Base-by-base conservation (phyloP, 2,888 invertebrate genomes). In the Phalangium opilio region DNA sequence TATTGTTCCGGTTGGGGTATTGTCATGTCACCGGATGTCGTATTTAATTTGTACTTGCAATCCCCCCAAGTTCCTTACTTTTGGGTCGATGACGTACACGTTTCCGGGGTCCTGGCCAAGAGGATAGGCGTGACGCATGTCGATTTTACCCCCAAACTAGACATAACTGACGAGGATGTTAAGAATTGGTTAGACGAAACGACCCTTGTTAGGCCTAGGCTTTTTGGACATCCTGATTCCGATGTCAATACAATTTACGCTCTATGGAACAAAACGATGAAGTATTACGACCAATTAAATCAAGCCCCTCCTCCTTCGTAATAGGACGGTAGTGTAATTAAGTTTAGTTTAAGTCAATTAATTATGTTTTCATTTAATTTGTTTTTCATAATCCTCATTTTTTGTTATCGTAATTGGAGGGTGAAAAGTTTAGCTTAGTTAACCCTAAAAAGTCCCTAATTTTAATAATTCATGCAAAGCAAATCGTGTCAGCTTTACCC, bases 61-160 rank as follows among this genome's bases (percentile, higher is more conserved):
- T 57, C 59, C 17, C 45, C 50, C 21, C 44, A 50, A 18, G 60
- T 62, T 8, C 62, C 63, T 3, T 70, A 65, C 53, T 70, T 70
- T 58, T 70, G 70, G 70, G 65, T 70, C 18, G 70, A 70, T 53
- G 70, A 70, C 55, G 67, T 65, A 50, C 67, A 67, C 50, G 56
- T 70, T 4, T 67, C 69, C 3, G 70, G 70, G 32, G 54, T 55
- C 8, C 46, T 60, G 27, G 59, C 59, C 14, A 46, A 53, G 33
- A 46, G 49, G 21, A 43, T 56, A 11, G 53, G 54, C 3, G 44
- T 59, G 21, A 42, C 46, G 10, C 59, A 58, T 48, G 45, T 50
- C 5, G 57, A 56, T 12, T 50, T 59, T 20, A 50, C 50, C 3
- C 41, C 51, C 20, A 54, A 56, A 41, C 46, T 57, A 11, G 51